Conservation (phyloP, 2,113 vertebrate species). For the Melanostigma gelatinosum region DNA sequence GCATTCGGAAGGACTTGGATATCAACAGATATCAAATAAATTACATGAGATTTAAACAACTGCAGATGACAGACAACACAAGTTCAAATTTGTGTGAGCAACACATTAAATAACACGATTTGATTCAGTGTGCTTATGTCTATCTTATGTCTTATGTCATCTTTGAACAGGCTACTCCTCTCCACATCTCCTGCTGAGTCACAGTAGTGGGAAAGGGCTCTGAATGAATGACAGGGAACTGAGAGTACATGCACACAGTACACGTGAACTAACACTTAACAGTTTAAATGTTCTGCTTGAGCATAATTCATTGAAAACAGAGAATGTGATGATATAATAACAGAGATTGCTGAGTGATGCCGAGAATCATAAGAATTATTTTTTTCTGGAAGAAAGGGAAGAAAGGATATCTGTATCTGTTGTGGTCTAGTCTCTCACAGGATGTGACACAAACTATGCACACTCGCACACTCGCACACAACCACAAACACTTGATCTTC, state of each 20-base stretch:
- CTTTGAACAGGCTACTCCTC: neutral
- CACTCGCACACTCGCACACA: constrained; percentile 5
- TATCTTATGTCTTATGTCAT: neutral
- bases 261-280: too few relatives aligned
- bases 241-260: neutral
- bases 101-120: neutral
- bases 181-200: neutral
- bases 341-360: neutral
- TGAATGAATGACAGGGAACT: neutral
- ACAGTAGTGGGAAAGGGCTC: neutral
- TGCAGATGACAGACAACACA: neutral
- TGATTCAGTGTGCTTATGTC: neutral
- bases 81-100: too few relatives aligned
- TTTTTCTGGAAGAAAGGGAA: neutral
- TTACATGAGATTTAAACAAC: constrained; percentile 3
- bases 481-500: constrained; percentile 20
- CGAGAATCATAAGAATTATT: neutral
- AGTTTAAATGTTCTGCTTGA: too few relatives aligned
- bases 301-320: neutral
- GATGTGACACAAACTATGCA: neutral
- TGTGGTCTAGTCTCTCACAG: neutral
- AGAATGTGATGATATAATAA: neutral
- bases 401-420: neutral
- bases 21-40: neutral
- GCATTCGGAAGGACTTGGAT: too few relatives aligned